These are phyloP conservation scores for Malacoraja senta DNA, from an alignment of 2,797 vertebrate species.

Conservation along the genomic window DNA sequence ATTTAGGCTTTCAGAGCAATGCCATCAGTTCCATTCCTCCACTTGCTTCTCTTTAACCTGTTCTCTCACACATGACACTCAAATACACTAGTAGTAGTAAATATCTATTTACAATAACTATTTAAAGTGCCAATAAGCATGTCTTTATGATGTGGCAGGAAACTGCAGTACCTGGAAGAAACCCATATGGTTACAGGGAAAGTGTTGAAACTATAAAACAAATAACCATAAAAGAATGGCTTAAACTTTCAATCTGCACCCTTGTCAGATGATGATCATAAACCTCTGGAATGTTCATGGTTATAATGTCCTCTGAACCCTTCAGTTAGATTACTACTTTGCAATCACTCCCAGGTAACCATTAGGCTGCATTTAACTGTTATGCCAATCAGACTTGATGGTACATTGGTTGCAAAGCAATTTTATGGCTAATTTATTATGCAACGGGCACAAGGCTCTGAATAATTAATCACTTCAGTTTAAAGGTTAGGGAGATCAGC, in stretches of 20 bases:
- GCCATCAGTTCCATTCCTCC: no score
- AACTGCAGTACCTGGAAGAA: neutral
- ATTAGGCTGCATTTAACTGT: constrained; percentile 8
- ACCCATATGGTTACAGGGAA: neutral
- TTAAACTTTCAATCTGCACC: neutral
- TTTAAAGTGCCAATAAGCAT: no score
- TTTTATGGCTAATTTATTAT: constrained; percentile 25
- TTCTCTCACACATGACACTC: no score
- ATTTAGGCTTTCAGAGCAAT: no score
- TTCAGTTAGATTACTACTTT: neutral
- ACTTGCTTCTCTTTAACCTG: no score
- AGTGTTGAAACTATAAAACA: neutral
- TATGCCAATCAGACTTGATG: neutral
- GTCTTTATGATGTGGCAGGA: no score
- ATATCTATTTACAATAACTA: no score
- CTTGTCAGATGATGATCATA: neutral
- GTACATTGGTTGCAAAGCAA: constrained; percentile 1
- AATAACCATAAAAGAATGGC: neutral
- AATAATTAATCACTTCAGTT: constrained; percentile 26
- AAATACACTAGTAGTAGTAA: no score
- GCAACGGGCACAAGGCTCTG: neutral
- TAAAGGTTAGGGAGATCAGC: constrained; percentile 16
- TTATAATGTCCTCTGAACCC: neutral
- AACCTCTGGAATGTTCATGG: neutral
- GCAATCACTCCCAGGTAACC: neutral